Evolutionary conservation across 64 coral and sea anemone genomes (phyloP).

Genomic region (Stichodactyla mertensii): DNA sequence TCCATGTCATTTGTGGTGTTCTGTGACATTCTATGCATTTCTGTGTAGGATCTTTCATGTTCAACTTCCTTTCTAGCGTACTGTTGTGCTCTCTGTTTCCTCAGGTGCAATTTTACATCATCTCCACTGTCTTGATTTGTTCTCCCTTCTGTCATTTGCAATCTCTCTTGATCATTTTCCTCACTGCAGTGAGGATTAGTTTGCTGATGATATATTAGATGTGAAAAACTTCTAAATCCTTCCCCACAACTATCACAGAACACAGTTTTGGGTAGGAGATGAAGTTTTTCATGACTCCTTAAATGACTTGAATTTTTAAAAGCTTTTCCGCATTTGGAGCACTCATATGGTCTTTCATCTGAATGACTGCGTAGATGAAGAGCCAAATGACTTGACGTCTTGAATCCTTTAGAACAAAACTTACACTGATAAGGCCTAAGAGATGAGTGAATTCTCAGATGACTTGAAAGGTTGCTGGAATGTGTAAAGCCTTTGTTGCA

Average conservation of each 20-base stretch:
- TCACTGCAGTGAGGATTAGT: slow-evolving; percentile 2
- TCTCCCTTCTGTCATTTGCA: background rate
- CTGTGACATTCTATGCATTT: no score
- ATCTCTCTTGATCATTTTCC: background rate
- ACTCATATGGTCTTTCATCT: slow-evolving; percentile 24
- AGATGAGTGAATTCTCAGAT: slow-evolving; percentile 16
- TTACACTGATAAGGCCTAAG: slow-evolving; percentile 6
- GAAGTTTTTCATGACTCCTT: slow-evolving; percentile 1
- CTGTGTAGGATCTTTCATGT: no score
- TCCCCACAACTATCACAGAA: background rate
- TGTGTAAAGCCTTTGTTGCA: slow-evolving; percentile 35
- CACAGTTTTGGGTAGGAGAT: background rate
- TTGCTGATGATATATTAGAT: slow-evolving; percentile 6
- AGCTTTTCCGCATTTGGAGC: slow-evolving; percentile 17
- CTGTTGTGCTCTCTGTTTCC: no score
- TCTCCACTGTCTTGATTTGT: background rate
- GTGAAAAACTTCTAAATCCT: slow-evolving; percentile 11
- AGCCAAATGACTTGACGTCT: slow-evolving; percentile 13
- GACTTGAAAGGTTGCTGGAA: slow-evolving; percentile 1
- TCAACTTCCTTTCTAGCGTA: no score
- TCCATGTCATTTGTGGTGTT: no score
- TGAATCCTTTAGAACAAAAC: slow-evolving; percentile 25
- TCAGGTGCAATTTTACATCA: no score
- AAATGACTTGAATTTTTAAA: slow-evolving; percentile 28
- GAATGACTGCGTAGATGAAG: slow-evolving; percentile 7